Base-by-base conservation (phyloP, 2,888 invertebrate genomes). In the Agrochola lota region DNA sequence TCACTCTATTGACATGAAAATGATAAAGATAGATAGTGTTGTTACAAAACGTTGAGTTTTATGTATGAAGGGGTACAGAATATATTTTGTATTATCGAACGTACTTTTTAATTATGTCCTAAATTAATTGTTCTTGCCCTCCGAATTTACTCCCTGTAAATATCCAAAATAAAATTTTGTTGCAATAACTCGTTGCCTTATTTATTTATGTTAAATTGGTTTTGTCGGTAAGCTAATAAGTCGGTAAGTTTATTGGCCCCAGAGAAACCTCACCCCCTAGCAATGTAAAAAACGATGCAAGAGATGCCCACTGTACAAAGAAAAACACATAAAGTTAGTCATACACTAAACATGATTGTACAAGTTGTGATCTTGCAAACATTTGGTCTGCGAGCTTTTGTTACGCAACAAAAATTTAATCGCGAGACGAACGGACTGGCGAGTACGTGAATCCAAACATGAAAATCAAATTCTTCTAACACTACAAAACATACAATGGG, bases 111-210 rank as follows among this genome's bases (percentile, higher is more conserved):
- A 74, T 43, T 46, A n/a, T 74, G 40, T 77, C 26, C 23, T 46
- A 49, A 71, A 67, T 70, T n/a, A 59, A 67, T 68, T 73, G 35
- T 76, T 72, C 59, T 66, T 52, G 55, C 30, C 30, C 40, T 69
- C 75, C 60, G 46, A 86, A 77, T 78, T 73, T 73, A 82, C 83
- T 87, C 73, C 68, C 66, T 88, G 88, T 87, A 88, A 88, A 88
- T 87, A 87, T 81, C n/a, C 67, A 88, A 84, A 87, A 87, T 87
- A 88, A 85, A 83, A 66, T 77, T 80, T 84, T 80, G 81, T 89
- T 86, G 86, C 89, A 86, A 72, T 81, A 84, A 70, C 17, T 66
- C 40, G 40, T 70, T 79, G 62, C 55, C 26, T 85, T 30, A 77
- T 77, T 85, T 30, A 77, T 77, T 83, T 73, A 15, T 40, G 20